phyloP scores from a whole-genome alignment of 1,140 invertebrate species.

The Dendrolimus punctatus region DNA sequence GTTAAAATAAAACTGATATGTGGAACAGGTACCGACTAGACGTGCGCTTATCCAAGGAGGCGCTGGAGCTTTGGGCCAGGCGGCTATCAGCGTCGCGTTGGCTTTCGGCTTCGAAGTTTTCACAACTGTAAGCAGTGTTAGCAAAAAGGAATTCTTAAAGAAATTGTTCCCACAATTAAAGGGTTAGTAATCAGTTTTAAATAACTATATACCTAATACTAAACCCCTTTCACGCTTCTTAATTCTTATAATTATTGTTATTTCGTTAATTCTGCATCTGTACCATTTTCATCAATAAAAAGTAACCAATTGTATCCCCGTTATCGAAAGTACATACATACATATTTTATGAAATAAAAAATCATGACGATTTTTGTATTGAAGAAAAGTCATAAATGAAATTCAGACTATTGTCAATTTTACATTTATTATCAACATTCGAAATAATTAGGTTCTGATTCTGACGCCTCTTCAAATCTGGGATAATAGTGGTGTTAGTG shows the following conservation, averaged over 20 bases:
- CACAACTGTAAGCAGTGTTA: constrained; percentile 54
- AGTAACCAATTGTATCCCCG: not conserved
- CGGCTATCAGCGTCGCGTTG: constrained; percentile 78
- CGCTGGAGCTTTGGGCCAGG: constrained; percentile 80
- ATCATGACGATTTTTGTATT: not conserved
- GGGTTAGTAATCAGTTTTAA: constrained; percentile 13
- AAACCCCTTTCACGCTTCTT: not conserved
- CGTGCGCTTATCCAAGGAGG: constrained; percentile 79
- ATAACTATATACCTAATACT: not conserved
- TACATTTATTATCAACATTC: too few relatives aligned
- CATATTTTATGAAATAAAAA: too few relatives aligned
- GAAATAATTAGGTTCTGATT: too few relatives aligned
- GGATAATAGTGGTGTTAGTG: too few relatives aligned
- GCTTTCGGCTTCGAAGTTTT: constrained; percentile 49
- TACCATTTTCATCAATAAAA: not conserved
- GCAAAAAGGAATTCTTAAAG: constrained; percentile 41
- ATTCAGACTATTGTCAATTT: too few relatives aligned
- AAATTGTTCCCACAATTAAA: constrained; percentile 20
- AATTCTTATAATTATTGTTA: not conserved
- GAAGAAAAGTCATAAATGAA: not conserved
- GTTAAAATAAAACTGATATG: too few relatives aligned
- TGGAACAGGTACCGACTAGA: not conserved
- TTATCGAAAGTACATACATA: not conserved
- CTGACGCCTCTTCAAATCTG: too few relatives aligned
- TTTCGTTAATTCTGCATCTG: too few relatives aligned